A percentile compares a stretch with the other conserved stretches of the same genome.
Evolutionary conservation across 2,797 vertebrate species (phyloP).

Genomic region (Avahi laniger): DNA sequence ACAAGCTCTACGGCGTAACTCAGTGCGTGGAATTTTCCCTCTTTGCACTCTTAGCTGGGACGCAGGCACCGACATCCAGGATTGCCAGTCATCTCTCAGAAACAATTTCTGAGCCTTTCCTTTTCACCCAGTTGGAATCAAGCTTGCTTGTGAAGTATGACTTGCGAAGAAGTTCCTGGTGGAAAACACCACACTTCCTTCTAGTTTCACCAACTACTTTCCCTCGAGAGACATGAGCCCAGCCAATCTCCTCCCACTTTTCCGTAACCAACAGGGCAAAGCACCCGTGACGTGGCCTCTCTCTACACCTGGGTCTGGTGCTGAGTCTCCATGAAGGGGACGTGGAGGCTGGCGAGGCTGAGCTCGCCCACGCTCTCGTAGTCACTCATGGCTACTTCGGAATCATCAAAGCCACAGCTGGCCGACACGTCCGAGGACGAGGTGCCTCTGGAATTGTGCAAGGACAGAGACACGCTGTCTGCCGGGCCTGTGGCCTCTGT

Average conservation of each 20-base stretch:
- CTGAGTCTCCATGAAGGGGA: constrained; percentile 89
- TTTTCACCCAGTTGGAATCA: constrained; percentile 14
- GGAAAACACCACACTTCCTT: constrained; percentile 67
- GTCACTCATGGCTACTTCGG: constrained; percentile 91
- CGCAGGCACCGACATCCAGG: constrained; percentile 70
- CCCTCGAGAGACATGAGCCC: constrained; percentile 62
- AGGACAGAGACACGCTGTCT: constrained; percentile 87
- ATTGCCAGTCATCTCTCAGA: constrained; percentile 51
- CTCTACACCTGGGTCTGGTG: constrained; percentile 97
- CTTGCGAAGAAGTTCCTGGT: constrained; percentile 73
- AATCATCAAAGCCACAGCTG: constrained; percentile 88
- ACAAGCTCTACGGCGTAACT: neutral
- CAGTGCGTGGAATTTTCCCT: neutral
- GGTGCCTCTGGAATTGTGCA: constrained; percentile 90
- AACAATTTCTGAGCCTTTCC: constrained; percentile 68
- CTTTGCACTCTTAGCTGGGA: constrained; percentile 69
- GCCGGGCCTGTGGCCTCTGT: constrained; percentile 84
- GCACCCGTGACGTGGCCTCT: constrained; percentile 71
- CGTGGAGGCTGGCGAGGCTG: constrained; percentile 84
- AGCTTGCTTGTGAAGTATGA: constrained; percentile 74
- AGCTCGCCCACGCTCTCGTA: constrained; percentile 92
- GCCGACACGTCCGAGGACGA: constrained; percentile 92
- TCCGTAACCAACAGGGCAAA: constrained; percentile 67
- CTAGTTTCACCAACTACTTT: constrained; percentile 41
- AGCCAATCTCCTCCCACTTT: constrained; percentile 68